Conservation (phyloP, 37 sponge, comb jelly and placozoan species). For the Beroe forskalii region DNA sequence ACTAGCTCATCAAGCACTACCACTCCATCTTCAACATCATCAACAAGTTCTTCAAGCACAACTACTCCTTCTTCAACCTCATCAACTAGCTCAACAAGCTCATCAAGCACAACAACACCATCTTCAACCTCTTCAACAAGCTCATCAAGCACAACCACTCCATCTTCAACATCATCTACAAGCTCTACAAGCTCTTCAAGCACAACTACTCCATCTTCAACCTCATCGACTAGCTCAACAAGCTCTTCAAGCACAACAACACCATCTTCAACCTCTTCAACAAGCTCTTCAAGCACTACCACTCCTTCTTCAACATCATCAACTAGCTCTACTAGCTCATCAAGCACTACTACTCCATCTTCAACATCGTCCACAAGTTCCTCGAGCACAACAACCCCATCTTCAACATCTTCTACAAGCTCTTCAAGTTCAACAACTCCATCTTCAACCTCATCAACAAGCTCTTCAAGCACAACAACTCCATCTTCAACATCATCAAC, state of each 20-base stretch:
- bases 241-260: not conserved
- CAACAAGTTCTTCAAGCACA: constrained; percentile 43
- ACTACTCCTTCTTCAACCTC: not conserved
- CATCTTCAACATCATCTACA: not conserved
- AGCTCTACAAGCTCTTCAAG: not conserved
- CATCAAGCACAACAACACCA: constrained; percentile 23
- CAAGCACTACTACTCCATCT: not conserved
- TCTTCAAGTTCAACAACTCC: constrained; percentile 1
- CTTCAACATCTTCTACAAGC: constrained; percentile 11
- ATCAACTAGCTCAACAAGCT: too few species aligned
- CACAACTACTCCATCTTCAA: constrained; percentile 23
- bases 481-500: not conserved
- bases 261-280: not conserved
- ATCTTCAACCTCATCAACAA: not conserved
- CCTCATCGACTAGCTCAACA: not conserved
- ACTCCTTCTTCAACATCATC: constrained; percentile 8
- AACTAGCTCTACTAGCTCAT: constrained; percentile 29
- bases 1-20: constrained; percentile 38
- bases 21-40: not conserved
- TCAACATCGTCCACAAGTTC: not conserved
- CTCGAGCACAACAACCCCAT: not conserved
- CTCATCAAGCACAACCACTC: constrained; percentile 1
- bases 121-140: not conserved
- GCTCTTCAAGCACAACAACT: not conserved
- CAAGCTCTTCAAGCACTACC: not conserved